Evolutionary conservation across 1,140 invertebrate genomes (phyloP).

Genomic region (Macrotrachela quadricornifera): DNA sequence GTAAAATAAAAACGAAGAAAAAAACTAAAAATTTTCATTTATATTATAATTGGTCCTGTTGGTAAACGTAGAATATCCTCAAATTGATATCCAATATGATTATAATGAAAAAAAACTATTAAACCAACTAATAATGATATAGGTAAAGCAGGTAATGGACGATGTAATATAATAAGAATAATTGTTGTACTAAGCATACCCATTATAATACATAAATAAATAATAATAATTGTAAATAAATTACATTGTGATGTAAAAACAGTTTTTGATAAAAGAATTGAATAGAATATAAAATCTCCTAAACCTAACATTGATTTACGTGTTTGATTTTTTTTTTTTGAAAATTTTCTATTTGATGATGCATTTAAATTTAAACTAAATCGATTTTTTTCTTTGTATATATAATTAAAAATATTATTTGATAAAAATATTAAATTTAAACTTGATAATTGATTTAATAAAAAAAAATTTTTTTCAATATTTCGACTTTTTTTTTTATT

Average conservation of each 20-base stretch:
- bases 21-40: too few relatives aligned
- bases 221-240: neutral
- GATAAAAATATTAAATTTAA: too few relatives aligned
- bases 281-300: conserved; percentile 98
- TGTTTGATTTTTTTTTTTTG: conserved; percentile 11
- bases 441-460: too few relatives aligned
- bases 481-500: neutral
- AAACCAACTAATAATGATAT: conserved; percentile 94
- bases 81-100: too few relatives aligned
- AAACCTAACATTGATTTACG: conserved; percentile 48
- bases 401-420: too few relatives aligned
- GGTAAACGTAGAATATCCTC: too few relatives aligned
- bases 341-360: too few relatives aligned
- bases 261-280: conserved; percentile 89
- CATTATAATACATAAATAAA: conserved; percentile 34
- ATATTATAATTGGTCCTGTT: too few relatives aligned
- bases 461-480: too few relatives aligned
- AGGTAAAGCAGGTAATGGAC: conserved; percentile 82
- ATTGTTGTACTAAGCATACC: conserved; percentile 80
- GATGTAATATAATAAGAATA: conserved; percentile 77
- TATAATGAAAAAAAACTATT: conserved; percentile 63
- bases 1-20: too few relatives aligned
- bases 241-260: conserved; percentile 97
- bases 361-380: too few relatives aligned
- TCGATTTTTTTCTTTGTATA: too few relatives aligned